phyloP scores from a whole-genome alignment of 2,113 vertebrate genomes.

The Formicarius rufipectus region DNA sequence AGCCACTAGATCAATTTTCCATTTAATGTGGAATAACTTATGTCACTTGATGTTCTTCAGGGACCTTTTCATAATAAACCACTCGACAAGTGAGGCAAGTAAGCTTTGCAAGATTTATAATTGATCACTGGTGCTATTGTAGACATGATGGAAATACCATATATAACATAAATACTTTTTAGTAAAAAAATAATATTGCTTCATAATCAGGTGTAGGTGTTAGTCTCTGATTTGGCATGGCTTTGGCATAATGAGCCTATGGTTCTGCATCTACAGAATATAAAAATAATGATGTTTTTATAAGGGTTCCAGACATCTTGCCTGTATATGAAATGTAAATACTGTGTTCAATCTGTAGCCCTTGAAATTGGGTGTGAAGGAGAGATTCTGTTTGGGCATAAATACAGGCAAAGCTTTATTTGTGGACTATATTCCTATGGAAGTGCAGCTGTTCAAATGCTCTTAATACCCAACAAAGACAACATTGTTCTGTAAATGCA shows the following conservation, averaged over 20 bases:
- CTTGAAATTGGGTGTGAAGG: constrained; percentile 24
- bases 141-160: constrained; percentile 45
- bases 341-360: background rate
- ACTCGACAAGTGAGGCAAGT: constrained; percentile 3
- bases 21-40: constrained; percentile 44
- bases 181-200: constrained; percentile 40
- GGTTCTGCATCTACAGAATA: constrained; percentile 27
- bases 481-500: background rate
- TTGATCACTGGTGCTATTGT: constrained; percentile 36
- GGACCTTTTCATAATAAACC: background rate
- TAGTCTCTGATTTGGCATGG: constrained; percentile 23
- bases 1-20: constrained; percentile 33
- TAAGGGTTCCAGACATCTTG: constrained; percentile 44
- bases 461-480: constrained; percentile 30
- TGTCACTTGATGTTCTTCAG: constrained; percentile 14
- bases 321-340: constrained; percentile 48
- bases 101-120: background rate
- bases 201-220: constrained; percentile 50
- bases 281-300: constrained; percentile 61
- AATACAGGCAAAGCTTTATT: constrained; percentile 43
- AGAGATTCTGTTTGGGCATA: constrained; percentile 42
- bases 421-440: background rate
- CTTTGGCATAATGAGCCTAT: constrained; percentile 41
- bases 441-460: constrained; percentile 34
- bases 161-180: constrained; percentile 15